Conservation (phyloP, 2,113 vertebrate species). For the Pachypanchax playfairii region DNA sequence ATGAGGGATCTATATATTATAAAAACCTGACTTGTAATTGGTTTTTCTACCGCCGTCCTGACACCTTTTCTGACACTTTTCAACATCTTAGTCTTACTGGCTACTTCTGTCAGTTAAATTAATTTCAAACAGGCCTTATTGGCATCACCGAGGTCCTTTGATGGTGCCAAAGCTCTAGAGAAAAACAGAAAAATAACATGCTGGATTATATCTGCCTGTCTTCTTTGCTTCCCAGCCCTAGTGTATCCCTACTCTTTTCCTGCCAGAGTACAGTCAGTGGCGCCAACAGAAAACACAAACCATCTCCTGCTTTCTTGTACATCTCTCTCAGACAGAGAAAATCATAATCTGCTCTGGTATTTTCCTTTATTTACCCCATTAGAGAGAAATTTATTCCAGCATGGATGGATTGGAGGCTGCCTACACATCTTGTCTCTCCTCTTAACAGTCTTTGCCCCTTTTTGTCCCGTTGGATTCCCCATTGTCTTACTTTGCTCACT, state of each 20-base stretch:
- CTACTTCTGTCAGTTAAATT: slow-evolving; percentile 75
- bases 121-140: slow-evolving; percentile 78
- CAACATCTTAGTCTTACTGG: slow-evolving; percentile 62
- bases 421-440: slow-evolving; percentile 19
- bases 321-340: slow-evolving; percentile 27
- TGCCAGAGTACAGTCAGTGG: slow-evolving; percentile 65
- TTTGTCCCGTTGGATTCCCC: slow-evolving; percentile 16
- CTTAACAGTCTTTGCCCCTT: background rate
- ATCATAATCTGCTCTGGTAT: slow-evolving; percentile 26
- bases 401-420: slow-evolving; percentile 29
- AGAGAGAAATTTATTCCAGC: slow-evolving; percentile 44
- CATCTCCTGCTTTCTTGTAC: slow-evolving; percentile 33
- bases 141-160: slow-evolving; percentile 69
- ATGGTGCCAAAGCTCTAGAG: slow-evolving; percentile 69
- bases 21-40: slow-evolving; percentile 59
- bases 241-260: slow-evolving; percentile 49
- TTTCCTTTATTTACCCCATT: slow-evolving; percentile 47
- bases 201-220: slow-evolving; percentile 66
- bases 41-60: slow-evolving; percentile 63
- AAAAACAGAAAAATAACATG: slow-evolving; percentile 55
- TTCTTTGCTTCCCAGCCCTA: slow-evolving; percentile 49
- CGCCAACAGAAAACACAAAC: slow-evolving; percentile 57
- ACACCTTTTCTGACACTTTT: slow-evolving; percentile 60
- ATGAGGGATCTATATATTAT: slow-evolving; percentile 70
- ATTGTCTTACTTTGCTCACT: slow-evolving; percentile 17